Evolutionary conservation across 2,888 invertebrate genomes (phyloP), one percentile per base, ranked within the genome.

Genomic region (Nowickia ferox): DNA sequence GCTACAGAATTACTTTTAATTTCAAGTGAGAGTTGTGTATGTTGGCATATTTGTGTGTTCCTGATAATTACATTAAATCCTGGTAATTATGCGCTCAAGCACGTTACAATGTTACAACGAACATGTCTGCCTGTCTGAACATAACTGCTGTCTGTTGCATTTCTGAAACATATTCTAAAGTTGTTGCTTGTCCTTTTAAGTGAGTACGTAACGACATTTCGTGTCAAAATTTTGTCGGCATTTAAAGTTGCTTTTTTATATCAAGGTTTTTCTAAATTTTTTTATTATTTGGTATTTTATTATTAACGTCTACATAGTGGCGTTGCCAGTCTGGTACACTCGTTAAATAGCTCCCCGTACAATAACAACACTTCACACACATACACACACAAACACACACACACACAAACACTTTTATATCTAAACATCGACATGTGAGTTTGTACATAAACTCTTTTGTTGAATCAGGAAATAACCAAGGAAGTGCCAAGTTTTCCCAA

Each of bases 401-500:
- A 30, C 19, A 17, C 1, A 51, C 22, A 13, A 30, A 42, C 40
- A 15, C 19, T 0, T 51, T 8, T 30, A 30, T 30, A 9, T 17
- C 19, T 19, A 19, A 48, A 40, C 61, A 48, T 15, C 17, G 17
- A 59, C 40, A 59, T 68, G 2, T 2, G 30, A 30, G 19, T 19
- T 22, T 30, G 13, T 38, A 51, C 17, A 40, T 59, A 57, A 66
- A 65, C 44, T 61, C 68, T 75, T 83, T 85, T 82, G 86, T 80
- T 76, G 61, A 83, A 63, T 65, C 79, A 75, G 86, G 86, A 86
- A 86, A 83, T 86, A 68, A 80, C 75, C 61, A 74, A 86, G 79
- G 83, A 86, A 86, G 79, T 86, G 86, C 86, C 86, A 86, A 83
- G 86, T 86, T 83, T 86, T 63, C 30, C 74, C 77, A 78, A 65